phyloP scores from a whole-genome alignment of 1,140 invertebrate species.

The Drosophila malerkotliana region DNA sequence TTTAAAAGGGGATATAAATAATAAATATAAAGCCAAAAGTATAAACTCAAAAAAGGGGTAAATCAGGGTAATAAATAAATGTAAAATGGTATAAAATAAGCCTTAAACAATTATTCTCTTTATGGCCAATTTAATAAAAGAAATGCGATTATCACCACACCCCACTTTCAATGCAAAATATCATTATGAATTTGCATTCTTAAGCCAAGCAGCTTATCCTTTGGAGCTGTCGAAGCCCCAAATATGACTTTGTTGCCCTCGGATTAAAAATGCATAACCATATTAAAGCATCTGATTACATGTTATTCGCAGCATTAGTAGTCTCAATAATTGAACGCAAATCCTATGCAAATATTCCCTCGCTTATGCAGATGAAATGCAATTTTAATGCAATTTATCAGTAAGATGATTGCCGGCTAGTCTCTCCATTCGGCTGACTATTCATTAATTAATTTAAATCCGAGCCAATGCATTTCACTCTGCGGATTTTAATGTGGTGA shows the following conservation, averaged over 20 bases:
- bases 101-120: background rate
- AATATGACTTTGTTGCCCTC: conserved; percentile 12
- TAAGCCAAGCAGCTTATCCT: conserved; percentile 13
- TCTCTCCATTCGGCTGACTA: conserved; percentile 4
- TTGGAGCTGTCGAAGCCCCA: conserved; percentile 6
- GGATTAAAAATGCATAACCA: conserved; percentile 37
- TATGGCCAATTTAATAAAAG: background rate
- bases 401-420: conserved; percentile 36
- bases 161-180: background rate
- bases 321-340: conserved; percentile 42
- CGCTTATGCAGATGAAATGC: conserved; percentile 42
- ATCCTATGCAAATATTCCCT: conserved; percentile 29
- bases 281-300: conserved; percentile 31
- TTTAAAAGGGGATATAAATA: conserved; percentile 31
- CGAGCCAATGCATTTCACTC: conserved; percentile 36
- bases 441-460: conserved; percentile 63
- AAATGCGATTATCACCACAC: background rate
- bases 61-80: background rate
- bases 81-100: background rate
- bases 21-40: conserved; percentile 1
- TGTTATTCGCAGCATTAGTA: conserved; percentile 34
- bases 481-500: conserved; percentile 19
- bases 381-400: conserved; percentile 60
- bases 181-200: background rate
- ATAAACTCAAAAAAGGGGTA: background rate